Evolutionary conservation across 2,888 invertebrate genomes (phyloP).

Genomic region (Acleris cristana): DNA sequence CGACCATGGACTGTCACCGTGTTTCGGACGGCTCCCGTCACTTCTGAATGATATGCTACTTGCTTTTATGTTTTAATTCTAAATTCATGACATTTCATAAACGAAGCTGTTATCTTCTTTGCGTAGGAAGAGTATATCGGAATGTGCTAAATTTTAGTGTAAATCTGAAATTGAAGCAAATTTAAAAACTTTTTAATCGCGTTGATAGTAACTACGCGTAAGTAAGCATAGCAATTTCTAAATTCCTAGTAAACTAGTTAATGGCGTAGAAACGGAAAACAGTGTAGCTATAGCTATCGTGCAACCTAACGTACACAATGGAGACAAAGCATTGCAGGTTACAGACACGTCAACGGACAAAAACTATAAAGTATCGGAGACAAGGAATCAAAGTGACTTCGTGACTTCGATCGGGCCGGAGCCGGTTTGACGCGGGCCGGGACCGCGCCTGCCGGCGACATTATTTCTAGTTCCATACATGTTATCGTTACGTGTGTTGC

Average conservation of each 20-base stretch:
- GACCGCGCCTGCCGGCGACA: conserved; percentile 16
- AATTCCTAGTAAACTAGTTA: conserved; percentile 25
- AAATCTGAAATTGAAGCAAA: conserved; percentile 1
- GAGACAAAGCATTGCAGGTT: conserved; percentile 31
- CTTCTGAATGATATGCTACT: conserved; percentile 26
- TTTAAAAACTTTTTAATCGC: not conserved
- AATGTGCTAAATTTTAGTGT: conserved; percentile 9
- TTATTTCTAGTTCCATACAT: conserved; percentile 9
- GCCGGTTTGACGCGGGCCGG: conserved; percentile 33
- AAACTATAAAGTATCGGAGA: conserved; percentile 35
- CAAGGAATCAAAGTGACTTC: conserved; percentile 32
- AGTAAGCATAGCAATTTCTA: conserved; percentile 11
- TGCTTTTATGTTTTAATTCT: conserved; percentile 9
- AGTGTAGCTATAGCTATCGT: conserved; percentile 32
- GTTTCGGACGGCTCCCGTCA: conserved; percentile 33
- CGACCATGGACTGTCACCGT: conserved; percentile 38
- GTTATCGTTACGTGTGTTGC: conserved; percentile 7
- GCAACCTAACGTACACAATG: conserved; percentile 28
- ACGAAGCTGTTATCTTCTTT: conserved; percentile 10
- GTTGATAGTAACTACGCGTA: not conserved
- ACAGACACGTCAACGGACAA: conserved; percentile 35
- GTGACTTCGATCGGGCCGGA: conserved; percentile 23
- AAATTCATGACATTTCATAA: not conserved
- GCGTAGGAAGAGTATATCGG: conserved; percentile 16
- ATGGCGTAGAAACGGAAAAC: conserved; percentile 35